These are phyloP conservation scores for Bathynomus jamesi DNA, from an alignment of 1,140 invertebrate species.

Conservation along the genomic window DNA sequence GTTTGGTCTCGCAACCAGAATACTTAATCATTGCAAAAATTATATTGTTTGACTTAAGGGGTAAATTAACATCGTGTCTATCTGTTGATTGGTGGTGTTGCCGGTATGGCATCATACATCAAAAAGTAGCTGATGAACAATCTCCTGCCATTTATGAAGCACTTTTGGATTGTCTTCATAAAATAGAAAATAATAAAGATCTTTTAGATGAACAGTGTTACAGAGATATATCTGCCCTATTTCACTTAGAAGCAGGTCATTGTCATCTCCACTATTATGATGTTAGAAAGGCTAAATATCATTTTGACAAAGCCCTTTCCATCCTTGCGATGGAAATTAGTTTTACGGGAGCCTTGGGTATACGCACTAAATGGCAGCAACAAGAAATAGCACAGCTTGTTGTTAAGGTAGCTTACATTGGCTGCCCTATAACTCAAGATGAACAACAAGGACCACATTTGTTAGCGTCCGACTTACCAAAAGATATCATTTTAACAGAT, in stretches of 20 bases:
- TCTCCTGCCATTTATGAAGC: constrained; percentile 29
- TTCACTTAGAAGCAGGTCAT: constrained; percentile 65
- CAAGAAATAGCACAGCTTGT: constrained; percentile 70
- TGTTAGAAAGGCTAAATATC: constrained; percentile 56
- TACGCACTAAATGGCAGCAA: constrained; percentile 79
- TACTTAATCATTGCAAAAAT: constrained; percentile 29
- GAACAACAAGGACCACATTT: constrained; percentile 46
- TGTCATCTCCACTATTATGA: constrained; percentile 66
- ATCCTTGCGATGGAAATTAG: constrained; percentile 57
- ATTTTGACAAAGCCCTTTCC: constrained; percentile 55
- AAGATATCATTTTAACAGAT: constrained; percentile 65
- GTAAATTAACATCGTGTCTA: constrained; percentile 37
- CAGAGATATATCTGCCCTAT: constrained; percentile 47
- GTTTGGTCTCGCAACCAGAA: constrained; percentile 22
- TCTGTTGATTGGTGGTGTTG: constrained; percentile 44
- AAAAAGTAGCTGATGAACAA: constrained; percentile 37
- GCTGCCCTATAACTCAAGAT: constrained; percentile 40
- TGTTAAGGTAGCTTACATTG: constrained; percentile 53
- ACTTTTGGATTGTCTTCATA: constrained; percentile 26
- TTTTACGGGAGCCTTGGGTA: constrained; percentile 67
- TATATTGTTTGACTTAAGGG: constrained; percentile 41
- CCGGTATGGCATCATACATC: constrained; percentile 41
- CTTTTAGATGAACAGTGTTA: constrained; percentile 9
- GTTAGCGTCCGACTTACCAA: constrained; percentile 38
- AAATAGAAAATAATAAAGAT: constrained; percentile 28